A percentile compares a stretch with the other conserved stretches of the same genome.
These are phyloP conservation scores for Papilio protenor DNA, from an alignment of 2,888 invertebrate genomes.

Conservation along the genomic window DNA sequence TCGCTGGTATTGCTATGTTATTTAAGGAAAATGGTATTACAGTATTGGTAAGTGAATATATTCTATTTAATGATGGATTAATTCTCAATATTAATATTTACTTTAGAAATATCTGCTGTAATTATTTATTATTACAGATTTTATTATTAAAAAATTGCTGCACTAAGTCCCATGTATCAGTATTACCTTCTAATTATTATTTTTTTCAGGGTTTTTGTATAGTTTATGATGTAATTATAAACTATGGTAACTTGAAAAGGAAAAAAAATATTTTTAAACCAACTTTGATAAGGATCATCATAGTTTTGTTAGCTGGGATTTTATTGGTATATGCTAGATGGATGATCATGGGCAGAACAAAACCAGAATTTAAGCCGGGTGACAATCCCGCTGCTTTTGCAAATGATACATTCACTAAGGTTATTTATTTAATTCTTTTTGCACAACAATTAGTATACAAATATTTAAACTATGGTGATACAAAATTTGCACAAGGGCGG, in stretches of 20 bases:
- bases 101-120: background rate
- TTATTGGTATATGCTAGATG: constrained; percentile 87
- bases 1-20: constrained; percentile 88
- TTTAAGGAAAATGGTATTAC: constrained; percentile 98
- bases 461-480: too few species aligned
- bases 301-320: constrained; percentile 78
- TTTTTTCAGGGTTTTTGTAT: constrained; percentile 85
- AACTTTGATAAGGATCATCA: constrained; percentile 71
- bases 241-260: constrained; percentile 41
- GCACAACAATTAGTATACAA: too few species aligned
- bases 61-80: background rate
- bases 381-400: constrained; percentile 97
- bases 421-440: background rate
- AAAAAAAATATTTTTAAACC: background rate
- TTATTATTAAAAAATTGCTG: background rate
- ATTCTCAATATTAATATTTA: background rate
- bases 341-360: constrained; percentile 90
- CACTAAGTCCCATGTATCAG: background rate
- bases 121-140: background rate
- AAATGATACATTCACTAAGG: constrained; percentile 85
- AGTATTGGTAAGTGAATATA: constrained; percentile 88
- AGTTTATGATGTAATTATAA: constrained; percentile 86
- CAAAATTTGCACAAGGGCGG: too few species aligned
- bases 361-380: constrained; percentile 91
- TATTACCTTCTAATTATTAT: constrained; percentile 15